phyloP scores from a whole-genome alignment of 2,888 invertebrate genomes.

The Acanthoscelides obtectus region DNA sequence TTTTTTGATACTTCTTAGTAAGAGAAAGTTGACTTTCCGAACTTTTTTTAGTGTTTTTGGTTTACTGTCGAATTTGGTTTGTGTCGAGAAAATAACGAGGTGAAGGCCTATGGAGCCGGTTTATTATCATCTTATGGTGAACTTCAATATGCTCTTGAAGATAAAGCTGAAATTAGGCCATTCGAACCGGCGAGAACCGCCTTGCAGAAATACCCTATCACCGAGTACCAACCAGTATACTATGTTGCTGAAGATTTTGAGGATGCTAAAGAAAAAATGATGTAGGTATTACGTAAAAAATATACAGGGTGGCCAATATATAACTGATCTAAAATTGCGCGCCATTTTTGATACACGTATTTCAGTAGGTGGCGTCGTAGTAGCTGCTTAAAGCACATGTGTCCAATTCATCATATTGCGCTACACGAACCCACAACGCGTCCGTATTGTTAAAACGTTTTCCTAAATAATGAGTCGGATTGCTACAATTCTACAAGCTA shows the following conservation, averaged over 20 bases:
- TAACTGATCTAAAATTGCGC: too few species aligned
- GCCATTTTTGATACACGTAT: too few species aligned
- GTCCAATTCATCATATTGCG: too few species aligned
- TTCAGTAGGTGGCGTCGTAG: too few species aligned
- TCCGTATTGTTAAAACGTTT: too few species aligned
- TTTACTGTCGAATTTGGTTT: slow-evolving; percentile 98
- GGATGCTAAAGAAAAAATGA: slow-evolving; percentile 94
- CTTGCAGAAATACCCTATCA: slow-evolving; percentile 92
- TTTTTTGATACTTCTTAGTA: too few species aligned
- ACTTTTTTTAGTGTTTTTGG: slow-evolving; percentile 85
- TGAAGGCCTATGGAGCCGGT: slow-evolving; percentile 96
- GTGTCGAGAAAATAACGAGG: slow-evolving; percentile 83
- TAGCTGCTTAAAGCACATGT: too few species aligned
- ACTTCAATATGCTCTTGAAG: slow-evolving; percentile 87
- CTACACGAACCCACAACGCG: too few species aligned
- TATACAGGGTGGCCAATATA: too few species aligned
- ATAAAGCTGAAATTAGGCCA: slow-evolving; percentile 73
- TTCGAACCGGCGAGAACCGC: slow-evolving; percentile 90
- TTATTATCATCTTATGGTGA: slow-evolving; percentile 95
- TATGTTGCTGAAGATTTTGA: slow-evolving; percentile 95
- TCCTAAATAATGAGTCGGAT: too few species aligned
- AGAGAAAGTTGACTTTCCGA: background rate
- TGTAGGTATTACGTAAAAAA: slow-evolving; percentile 64
- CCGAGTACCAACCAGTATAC: slow-evolving; percentile 94
- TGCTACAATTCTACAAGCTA: too few species aligned